Evolutionary conservation across 2,113 vertebrate species (phyloP).

Genomic region (Bettongia penicillata): DNA sequence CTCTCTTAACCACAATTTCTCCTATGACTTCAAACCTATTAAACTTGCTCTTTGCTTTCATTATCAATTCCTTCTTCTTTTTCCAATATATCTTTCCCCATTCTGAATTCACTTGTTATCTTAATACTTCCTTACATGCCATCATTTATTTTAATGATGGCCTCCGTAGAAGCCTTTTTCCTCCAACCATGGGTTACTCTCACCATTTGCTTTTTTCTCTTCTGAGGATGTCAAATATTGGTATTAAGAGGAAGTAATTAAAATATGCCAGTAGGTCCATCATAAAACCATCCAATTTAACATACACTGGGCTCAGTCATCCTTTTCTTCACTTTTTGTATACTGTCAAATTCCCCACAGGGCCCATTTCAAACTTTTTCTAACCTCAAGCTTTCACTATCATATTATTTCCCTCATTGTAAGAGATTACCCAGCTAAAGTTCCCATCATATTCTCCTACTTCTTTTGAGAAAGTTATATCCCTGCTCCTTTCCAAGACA

Average conservation of each 20-base stretch:
- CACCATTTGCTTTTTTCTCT: background rate
- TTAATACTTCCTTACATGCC: no score
- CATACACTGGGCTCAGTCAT: background rate
- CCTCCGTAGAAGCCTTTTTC: background rate
- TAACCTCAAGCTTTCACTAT: background rate
- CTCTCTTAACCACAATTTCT: background rate
- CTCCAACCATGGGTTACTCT: background rate
- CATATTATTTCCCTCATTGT: background rate
- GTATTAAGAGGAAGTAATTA: background rate
- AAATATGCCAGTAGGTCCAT: background rate
- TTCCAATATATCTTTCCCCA: background rate
- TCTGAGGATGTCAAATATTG: background rate
- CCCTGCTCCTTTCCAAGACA: background rate
- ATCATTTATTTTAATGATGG: background rate
- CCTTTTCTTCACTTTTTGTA: background rate
- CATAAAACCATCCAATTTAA: background rate
- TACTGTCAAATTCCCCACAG: background rate
- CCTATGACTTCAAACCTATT: no score
- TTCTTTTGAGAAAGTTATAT: background rate
- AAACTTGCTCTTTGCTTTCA: background rate
- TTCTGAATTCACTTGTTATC: no score
- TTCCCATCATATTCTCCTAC: background rate
- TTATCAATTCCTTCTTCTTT: background rate
- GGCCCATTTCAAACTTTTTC: background rate
- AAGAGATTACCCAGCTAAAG: background rate